phyloP scores from a whole-genome alignment of 2,888 invertebrate species.

The Cynaeus angustus region DNA sequence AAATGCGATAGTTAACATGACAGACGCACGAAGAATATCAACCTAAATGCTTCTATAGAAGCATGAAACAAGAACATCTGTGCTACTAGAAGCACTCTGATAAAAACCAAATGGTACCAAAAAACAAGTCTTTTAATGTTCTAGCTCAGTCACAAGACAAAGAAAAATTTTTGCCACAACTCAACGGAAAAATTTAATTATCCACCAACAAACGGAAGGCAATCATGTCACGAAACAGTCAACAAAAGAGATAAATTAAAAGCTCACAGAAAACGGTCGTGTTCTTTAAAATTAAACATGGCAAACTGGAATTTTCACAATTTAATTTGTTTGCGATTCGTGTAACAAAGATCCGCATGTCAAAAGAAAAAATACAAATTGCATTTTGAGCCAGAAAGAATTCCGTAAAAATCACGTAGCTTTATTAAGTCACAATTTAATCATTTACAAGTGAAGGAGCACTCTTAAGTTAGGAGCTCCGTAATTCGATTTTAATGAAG shows the following conservation, averaged over 20 bases:
- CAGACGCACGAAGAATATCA: constrained; percentile 39
- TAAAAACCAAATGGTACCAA: not conserved
- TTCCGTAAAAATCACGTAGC: constrained; percentile 18
- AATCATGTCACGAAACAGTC: constrained; percentile 22
- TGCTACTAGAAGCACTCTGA: not conserved
- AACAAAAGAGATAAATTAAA: constrained; percentile 27
- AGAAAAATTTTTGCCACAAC: not conserved
- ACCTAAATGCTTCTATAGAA: constrained; percentile 17
- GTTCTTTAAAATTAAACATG: constrained; percentile 32
- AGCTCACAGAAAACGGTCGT: constrained; percentile 11
- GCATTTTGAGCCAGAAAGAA: constrained; percentile 17
- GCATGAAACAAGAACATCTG: constrained; percentile 1
- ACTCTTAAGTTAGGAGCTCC: not conserved
- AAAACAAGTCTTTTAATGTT: too few relatives aligned
- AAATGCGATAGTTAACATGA: constrained; percentile 39
- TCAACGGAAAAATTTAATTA: constrained; percentile 27
- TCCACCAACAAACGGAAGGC: constrained; percentile 12
- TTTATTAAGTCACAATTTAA: constrained; percentile 20
- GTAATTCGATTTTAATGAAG: constrained; percentile 30
- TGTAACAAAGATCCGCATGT: constrained; percentile 6
- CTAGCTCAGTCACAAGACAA: not conserved
- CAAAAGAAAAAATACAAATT: constrained; percentile 20
- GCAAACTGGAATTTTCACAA: constrained; percentile 32
- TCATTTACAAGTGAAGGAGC: constrained; percentile 9
- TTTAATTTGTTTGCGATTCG: constrained; percentile 35